Conservation (phyloP, 2,113 vertebrate species). For the Bettongia penicillata region DNA sequence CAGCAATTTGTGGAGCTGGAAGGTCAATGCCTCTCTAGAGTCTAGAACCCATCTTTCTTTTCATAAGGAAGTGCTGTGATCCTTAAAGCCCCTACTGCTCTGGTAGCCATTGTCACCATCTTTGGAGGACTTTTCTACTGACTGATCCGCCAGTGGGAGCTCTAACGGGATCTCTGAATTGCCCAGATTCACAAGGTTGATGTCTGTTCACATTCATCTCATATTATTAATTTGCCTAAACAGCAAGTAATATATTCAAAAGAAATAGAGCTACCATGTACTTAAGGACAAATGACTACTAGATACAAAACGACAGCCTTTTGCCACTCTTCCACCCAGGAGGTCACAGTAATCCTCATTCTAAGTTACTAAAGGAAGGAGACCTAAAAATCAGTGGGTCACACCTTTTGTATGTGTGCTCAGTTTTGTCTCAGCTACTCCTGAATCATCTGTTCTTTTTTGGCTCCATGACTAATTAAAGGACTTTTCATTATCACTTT, state of each 20-base stretch:
- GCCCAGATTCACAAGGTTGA: background rate
- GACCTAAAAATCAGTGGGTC: background rate
- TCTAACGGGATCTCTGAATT: background rate
- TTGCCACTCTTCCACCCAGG: background rate
- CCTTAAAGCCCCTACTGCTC: background rate
- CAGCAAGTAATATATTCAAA: background rate
- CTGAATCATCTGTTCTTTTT: background rate
- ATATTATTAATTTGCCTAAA: background rate
- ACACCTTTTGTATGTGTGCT: background rate
- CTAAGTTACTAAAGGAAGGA: background rate
- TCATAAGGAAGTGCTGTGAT: background rate
- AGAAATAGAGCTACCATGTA: background rate
- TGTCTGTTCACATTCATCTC: background rate
- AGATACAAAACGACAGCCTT: background rate
- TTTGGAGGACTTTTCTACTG: background rate
- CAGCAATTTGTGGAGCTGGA: background rate
- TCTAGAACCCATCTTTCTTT: background rate
- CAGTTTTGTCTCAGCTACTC: background rate
- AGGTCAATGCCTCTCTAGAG: background rate
- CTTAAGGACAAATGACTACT: background rate
- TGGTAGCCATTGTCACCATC: background rate
- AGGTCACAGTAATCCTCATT: background rate
- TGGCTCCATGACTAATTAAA: background rate
- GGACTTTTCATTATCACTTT: background rate
- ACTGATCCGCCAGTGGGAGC: background rate